phyloP scores from a whole-genome alignment of 35 echinoderm and acorn worm species.

The Patiria miniata region DNA sequence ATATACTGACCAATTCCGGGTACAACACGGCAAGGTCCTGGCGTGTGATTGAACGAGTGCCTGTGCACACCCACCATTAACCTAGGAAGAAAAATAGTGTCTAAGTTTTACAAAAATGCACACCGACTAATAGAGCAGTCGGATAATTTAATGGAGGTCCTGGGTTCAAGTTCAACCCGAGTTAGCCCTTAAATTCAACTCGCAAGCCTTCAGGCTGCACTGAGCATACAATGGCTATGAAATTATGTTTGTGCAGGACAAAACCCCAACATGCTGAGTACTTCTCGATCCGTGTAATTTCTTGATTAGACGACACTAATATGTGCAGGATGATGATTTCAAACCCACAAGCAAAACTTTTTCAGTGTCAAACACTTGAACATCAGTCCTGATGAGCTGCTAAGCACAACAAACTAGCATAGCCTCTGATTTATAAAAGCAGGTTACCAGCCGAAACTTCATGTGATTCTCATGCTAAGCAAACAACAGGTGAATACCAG shows the following conservation, averaged over 20 bases:
- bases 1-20: background rate
- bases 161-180: too few relatives aligned
- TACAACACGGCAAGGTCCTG: background rate
- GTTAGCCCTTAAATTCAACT: background rate
- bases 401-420: background rate
- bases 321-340: too few relatives aligned
- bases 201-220: background rate
- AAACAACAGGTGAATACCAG: too few relatives aligned
- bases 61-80: background rate
- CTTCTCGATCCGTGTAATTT: too few relatives aligned
- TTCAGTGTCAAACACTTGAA: too few relatives aligned
- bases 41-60: background rate
- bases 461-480: too few relatives aligned
- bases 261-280: too few relatives aligned
- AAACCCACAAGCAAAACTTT: too few relatives aligned
- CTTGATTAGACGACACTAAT: too few relatives aligned
- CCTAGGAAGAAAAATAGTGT: background rate
- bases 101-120: background rate
- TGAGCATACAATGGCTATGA: background rate
- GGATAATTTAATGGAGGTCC: background rate
- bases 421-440: too few relatives aligned
- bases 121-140: background rate
- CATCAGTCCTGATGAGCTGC: too few relatives aligned
- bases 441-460: too few relatives aligned
- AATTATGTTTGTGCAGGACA: background rate